phyloP scores from a whole-genome alignment of 2,888 invertebrate species.

The Carterocephalus palaemon region DNA sequence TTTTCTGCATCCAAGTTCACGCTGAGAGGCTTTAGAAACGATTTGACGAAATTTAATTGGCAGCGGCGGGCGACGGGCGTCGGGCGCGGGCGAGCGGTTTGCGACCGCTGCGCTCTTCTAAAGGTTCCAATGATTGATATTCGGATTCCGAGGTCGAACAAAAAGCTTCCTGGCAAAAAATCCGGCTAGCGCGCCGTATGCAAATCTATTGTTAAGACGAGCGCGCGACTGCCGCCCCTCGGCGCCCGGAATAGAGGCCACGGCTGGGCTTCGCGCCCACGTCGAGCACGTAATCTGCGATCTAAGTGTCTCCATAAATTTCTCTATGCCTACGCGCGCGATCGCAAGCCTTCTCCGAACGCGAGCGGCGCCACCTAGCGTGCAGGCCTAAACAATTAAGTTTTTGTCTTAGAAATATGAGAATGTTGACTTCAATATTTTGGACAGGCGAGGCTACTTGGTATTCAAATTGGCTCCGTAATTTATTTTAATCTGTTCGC shows the following conservation, averaged over 20 bases:
- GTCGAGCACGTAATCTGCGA: conserved; percentile 29
- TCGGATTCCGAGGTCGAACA: conserved; percentile 32
- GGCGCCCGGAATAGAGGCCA: no score
- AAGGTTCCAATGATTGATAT: conserved; percentile 34
- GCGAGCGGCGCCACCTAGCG: no score
- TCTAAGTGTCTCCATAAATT: conserved; percentile 34
- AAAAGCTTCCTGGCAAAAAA: conserved; percentile 37
- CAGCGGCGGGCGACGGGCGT: conserved; percentile 15
- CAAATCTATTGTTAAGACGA: conserved; percentile 37
- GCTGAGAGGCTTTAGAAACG: not conserved
- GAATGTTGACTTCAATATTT: no score
- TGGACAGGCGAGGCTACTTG: no score
- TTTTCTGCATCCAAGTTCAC: not conserved
- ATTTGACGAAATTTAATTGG: conserved; percentile 17
- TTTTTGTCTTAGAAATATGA: no score
- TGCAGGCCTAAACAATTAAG: no score
- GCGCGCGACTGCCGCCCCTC: no score
- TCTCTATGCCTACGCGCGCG: conserved; percentile 28
- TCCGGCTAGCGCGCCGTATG: conserved; percentile 34
- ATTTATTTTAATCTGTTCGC: no score
- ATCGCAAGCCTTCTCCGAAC: conserved; percentile 15
- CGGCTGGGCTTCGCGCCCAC: no score
- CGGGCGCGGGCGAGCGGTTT: conserved; percentile 10
- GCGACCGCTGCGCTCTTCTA: conserved; percentile 19
- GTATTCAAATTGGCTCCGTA: no score